These are phyloP conservation scores for Sitta europaea DNA, from an alignment of 2,113 vertebrate species.

Conservation along the genomic window DNA sequence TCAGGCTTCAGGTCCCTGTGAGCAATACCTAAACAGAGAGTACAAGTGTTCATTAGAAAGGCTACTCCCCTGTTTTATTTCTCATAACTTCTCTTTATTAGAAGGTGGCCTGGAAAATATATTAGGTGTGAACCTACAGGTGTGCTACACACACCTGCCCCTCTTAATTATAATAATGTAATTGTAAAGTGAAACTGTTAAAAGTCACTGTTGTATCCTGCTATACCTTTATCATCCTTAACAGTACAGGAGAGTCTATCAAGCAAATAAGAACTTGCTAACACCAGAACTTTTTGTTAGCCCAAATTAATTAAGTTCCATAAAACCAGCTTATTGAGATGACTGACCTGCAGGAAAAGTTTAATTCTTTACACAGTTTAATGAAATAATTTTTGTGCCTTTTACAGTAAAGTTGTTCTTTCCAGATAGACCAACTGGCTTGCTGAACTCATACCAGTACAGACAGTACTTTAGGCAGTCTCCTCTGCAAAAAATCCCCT, in stretches of 20 bases:
- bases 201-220: neutral
- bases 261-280: neutral
- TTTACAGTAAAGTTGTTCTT: neutral
- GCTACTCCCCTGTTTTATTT: neutral
- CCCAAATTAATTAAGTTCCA: neutral
- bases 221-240: neutral
- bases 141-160: neutral
- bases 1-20: constrained; percentile 95
- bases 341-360: neutral
- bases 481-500: neutral
- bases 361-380: neutral
- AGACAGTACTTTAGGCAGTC: neutral
- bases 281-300: neutral
- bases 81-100: neutral
- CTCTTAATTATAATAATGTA: neutral
- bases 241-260: neutral
- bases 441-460: neutral
- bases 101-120: neutral
- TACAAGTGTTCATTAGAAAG: neutral
- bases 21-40: constrained; percentile 83
- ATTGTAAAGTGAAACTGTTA: neutral
- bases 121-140: neutral
- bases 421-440: neutral
- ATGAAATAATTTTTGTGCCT: neutral
- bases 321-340: neutral